Evolutionary conservation across 2,797 vertebrate species (phyloP).

Genomic region (Coilia nasus): DNA sequence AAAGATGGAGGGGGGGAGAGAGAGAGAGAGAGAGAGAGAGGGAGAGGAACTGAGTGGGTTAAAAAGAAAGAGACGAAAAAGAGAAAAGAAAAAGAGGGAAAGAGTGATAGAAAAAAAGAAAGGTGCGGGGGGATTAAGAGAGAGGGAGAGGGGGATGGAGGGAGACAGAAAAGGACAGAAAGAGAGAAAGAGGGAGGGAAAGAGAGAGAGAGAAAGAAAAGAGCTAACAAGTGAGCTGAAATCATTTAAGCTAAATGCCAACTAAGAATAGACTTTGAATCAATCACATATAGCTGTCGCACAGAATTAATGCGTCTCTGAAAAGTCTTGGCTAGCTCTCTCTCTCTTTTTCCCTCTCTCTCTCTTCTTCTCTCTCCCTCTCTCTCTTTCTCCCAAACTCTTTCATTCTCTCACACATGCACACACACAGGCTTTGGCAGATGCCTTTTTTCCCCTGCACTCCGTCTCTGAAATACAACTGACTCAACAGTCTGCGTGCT

Average conservation of each 20-base stretch:
- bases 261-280: conserved; percentile 81
- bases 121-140: neutral
- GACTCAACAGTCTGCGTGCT: neutral
- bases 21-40: neutral
- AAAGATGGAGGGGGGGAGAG: neutral
- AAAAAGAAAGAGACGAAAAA: neutral
- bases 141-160: no score
- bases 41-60: neutral
- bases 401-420: neutral
- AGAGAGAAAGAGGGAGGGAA: conserved; percentile 60
- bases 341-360: neutral
- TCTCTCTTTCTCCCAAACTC: no score
- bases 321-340: neutral
- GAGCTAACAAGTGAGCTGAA: conserved; percentile 46
- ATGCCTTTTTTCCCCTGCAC: neutral
- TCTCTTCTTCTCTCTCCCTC: no score
- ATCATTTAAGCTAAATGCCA: conserved; percentile 81
- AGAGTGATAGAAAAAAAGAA: conserved; percentile 43
- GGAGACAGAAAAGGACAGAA: conserved; percentile 30
- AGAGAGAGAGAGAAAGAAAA: neutral
- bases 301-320: conserved; percentile 67
- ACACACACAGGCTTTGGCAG: neutral
- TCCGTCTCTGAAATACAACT: neutral
- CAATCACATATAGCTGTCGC: conserved; percentile 72
- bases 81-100: neutral